Conservation (phyloP, 1,140 invertebrate species). For the Hirudo medicinalis region DNA sequence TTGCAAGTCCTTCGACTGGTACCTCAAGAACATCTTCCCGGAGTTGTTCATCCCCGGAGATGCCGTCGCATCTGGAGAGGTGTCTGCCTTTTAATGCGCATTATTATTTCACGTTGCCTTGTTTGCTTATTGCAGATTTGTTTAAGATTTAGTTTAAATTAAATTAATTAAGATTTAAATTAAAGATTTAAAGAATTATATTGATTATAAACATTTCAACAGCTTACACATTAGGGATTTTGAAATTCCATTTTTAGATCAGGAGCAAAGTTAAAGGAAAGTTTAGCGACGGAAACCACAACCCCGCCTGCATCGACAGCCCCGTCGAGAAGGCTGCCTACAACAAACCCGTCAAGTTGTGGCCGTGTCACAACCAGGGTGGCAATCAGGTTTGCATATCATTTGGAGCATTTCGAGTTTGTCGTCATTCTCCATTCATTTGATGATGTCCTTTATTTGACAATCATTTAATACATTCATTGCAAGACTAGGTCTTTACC, state of each 20-base stretch:
- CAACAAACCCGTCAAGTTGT: constrained; percentile 40
- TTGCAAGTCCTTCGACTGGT: constrained; percentile 93
- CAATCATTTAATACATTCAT: too few relatives aligned
- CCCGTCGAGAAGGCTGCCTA: constrained; percentile 35
- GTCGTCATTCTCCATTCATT: too few relatives aligned
- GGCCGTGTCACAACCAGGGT: constrained; percentile 42
- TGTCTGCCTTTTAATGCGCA: constrained; percentile 18
- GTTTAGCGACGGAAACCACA: neutral
- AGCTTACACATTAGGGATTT: neutral
- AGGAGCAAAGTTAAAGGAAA: constrained; percentile 31
- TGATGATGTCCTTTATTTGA: too few relatives aligned
- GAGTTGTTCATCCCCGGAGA: constrained; percentile 52
- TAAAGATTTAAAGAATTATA: too few relatives aligned
- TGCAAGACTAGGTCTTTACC: too few relatives aligned
- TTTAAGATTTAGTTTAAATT: too few relatives aligned
- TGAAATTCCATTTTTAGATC: constrained; percentile 28
- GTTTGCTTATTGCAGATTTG: too few relatives aligned
- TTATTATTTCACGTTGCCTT: neutral
- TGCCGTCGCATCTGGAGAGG: constrained; percentile 48
- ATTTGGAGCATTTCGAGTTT: too few relatives aligned
- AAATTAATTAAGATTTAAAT: too few relatives aligned
- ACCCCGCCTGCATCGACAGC: constrained; percentile 39
- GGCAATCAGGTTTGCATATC: constrained; percentile 35
- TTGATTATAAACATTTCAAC: too few relatives aligned
- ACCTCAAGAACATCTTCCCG: constrained; percentile 85